These are phyloP conservation scores for Theonella swinhoei DNA, from an alignment of 37 sponge, comb jelly and placozoan species.

Conservation along the genomic window DNA sequence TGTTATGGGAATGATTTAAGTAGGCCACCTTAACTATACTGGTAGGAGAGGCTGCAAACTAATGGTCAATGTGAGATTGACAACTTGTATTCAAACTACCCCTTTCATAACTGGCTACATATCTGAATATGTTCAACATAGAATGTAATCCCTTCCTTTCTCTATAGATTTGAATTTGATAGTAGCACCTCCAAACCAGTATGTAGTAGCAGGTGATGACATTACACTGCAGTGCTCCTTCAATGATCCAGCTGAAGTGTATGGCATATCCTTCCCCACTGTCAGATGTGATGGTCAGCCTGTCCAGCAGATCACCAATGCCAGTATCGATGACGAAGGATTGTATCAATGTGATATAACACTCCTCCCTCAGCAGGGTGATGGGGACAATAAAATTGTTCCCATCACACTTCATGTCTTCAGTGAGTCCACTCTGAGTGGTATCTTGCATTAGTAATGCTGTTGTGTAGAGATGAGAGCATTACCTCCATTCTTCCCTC, in stretches of 20 bases:
- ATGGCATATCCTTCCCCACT: not conserved
- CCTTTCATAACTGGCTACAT: too few relatives aligned
- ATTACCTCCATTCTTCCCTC: too few relatives aligned
- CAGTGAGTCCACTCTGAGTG: too few relatives aligned
- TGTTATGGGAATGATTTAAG: too few relatives aligned
- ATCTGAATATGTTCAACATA: too few relatives aligned
- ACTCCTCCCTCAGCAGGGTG: not conserved
- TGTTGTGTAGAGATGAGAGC: too few relatives aligned
- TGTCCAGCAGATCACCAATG: not conserved
- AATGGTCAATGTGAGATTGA: too few relatives aligned
- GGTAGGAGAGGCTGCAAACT: too few relatives aligned
- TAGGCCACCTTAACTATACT: too few relatives aligned
- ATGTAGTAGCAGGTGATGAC: not conserved
- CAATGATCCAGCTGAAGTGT: not conserved
- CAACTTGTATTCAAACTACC: too few relatives aligned
- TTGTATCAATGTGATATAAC: not conserved
- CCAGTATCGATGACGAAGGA: not conserved
- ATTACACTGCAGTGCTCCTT: not conserved
- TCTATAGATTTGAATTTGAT: not conserved
- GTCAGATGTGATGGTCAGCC: not conserved
- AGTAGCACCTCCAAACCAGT: not conserved
- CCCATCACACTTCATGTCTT: not conserved
- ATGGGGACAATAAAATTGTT: not conserved
- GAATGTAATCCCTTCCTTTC: too few relatives aligned
- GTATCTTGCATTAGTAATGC: too few relatives aligned